Percentiles rank a stretch among this genome's conserved stretches.
Conservation (phyloP, 2,113 vertebrate species). For the Cavia porcellus region DNA sequence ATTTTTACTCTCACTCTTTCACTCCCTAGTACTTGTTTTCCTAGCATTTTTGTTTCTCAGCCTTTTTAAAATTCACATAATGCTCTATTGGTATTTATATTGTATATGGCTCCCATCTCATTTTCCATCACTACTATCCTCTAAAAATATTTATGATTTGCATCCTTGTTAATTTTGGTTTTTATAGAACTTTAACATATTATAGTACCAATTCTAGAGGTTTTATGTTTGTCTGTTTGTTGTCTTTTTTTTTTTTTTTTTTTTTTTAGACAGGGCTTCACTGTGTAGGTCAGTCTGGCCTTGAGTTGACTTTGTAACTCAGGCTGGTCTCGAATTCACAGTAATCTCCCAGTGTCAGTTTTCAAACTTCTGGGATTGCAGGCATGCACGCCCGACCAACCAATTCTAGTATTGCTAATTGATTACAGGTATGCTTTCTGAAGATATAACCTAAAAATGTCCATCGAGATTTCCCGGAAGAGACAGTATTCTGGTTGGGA, state of each 20-base stretch:
- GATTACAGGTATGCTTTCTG: not conserved
- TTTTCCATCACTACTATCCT: not conserved
- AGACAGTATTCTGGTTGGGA: not conserved
- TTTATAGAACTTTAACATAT: too few relatives aligned
- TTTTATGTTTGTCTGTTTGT: too few relatives aligned
- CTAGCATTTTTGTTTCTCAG: not conserved
- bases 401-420: not conserved
- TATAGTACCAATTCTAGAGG: too few relatives aligned
- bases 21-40: not conserved
- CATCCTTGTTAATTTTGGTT: not conserved
- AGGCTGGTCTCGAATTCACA: too few relatives aligned
- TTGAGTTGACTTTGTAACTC: too few relatives aligned
- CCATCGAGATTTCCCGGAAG: not conserved
- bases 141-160: constrained; percentile 24
- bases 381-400: too few relatives aligned
- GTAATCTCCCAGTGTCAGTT: too few relatives aligned
- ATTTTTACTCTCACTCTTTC: not conserved
- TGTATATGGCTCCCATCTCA: not conserved
- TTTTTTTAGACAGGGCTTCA: too few relatives aligned
- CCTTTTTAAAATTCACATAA: not conserved
- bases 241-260: too few relatives aligned
- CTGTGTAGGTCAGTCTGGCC: too few relatives aligned
- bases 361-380: too few relatives aligned
- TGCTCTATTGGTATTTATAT: not conserved
- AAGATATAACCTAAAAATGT: not conserved